Conservation (phyloP, 2,888 invertebrate species). For the Euzophera pinguis region DNA sequence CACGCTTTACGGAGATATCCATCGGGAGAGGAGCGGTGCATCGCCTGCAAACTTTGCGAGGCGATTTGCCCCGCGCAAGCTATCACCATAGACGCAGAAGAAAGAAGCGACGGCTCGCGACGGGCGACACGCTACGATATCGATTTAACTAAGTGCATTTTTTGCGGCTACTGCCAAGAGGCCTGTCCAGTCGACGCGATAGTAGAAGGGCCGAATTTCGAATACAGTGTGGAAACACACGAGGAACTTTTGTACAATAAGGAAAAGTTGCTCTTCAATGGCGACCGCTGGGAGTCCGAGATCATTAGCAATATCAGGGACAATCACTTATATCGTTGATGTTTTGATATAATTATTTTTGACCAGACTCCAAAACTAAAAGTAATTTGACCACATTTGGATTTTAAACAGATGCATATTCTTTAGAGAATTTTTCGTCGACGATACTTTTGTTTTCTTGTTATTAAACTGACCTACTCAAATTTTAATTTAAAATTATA, state of each 20-base stretch:
- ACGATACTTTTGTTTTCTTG: too few relatives aligned
- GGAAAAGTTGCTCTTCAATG: constrained; percentile 96
- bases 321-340: constrained; percentile 59
- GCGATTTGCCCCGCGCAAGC: constrained; percentile 99
- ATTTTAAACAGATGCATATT: too few relatives aligned
- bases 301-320: constrained; percentile 92
- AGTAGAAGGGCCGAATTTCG: constrained; percentile 99
- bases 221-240: constrained; percentile 97
- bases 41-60: constrained; percentile 99
- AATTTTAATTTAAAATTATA: too few relatives aligned
- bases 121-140: constrained; percentile 98
- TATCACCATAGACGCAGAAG: constrained; percentile 99
- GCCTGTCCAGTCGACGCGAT: constrained; percentile 99
- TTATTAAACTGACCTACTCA: too few relatives aligned
- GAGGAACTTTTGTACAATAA: constrained; percentile 99
- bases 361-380: neutral
- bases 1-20: constrained; percentile 98
- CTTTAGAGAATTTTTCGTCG: too few relatives aligned
- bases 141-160: constrained; percentile 98
- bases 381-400: too few relatives aligned
- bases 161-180: constrained; percentile 99
- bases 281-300: constrained; percentile 99
- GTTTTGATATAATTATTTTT: neutral
- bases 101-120: constrained; percentile 95
- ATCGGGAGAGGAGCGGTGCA: constrained; percentile 98